Conservation (phyloP, 2,113 vertebrate genomes). For the Seriola rivoliana region DNA sequence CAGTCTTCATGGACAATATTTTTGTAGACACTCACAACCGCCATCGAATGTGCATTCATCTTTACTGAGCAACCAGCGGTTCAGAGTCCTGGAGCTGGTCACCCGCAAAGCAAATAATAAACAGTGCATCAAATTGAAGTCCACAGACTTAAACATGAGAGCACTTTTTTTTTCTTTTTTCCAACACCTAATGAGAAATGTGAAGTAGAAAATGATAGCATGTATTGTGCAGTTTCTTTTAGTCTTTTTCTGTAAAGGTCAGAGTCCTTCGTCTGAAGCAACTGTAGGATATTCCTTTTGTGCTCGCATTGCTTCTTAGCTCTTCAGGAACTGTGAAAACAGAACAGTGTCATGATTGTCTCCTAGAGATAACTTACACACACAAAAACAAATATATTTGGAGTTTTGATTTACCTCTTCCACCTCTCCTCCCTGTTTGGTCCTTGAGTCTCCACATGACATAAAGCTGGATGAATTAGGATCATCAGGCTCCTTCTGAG, state of each 20-base stretch:
- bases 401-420: constrained; percentile 85
- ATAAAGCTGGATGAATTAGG: constrained; percentile 90
- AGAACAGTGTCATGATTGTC: constrained; percentile 16
- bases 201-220: constrained; percentile 77
- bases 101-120: constrained; percentile 61
- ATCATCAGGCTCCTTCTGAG: constrained; percentile 86
- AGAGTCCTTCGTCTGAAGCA: constrained; percentile 66
- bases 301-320: constrained; percentile 83
- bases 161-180: constrained; percentile 52
- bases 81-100: constrained; percentile 59
- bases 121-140: constrained; percentile 71
- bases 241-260: constrained; percentile 70
- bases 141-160: constrained; percentile 64
- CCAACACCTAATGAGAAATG: constrained; percentile 76
- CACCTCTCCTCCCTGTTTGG: constrained; percentile 86
- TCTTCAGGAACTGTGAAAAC: constrained; percentile 90
- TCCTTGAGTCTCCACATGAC: constrained; percentile 90
- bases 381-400: no score
- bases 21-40: constrained; percentile 67
- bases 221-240: constrained; percentile 81
- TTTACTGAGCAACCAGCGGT: constrained; percentile 47
- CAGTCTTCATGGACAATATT: constrained; percentile 60
- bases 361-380: no score
- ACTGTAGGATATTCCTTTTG: constrained; percentile 47
- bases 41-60: constrained; percentile 76